A percentile compares a stretch with the other conserved stretches of the same genome.
Evolutionary conservation across 2,797 vertebrate genomes (phyloP).

Genomic region (Melanogrammus aeglefinus): DNA sequence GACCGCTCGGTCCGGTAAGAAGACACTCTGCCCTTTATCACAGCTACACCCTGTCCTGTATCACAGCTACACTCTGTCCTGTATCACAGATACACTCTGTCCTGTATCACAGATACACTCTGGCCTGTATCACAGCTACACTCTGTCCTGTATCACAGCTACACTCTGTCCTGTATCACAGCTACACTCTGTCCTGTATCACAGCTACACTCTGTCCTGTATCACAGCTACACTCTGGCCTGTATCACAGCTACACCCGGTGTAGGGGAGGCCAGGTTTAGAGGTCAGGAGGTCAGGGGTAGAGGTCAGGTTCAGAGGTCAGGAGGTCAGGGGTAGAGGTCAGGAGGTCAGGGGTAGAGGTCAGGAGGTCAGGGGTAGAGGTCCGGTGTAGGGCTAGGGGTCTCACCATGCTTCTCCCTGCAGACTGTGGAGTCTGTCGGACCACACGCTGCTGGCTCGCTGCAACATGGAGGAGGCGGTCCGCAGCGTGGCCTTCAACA

Average conservation of each 20-base stretch:
- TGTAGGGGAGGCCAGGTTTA: not conserved
- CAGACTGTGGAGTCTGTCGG: slow-evolving; percentile 90
- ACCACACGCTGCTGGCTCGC: slow-evolving; percentile 89
- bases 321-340: too few relatives aligned
- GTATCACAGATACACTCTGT: not conserved
- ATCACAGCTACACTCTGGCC: not conserved
- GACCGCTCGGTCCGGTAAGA: slow-evolving; percentile 91
- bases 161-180: not conserved
- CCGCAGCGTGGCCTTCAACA: slow-evolving; percentile 89
- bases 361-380: not conserved
- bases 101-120: not conserved
- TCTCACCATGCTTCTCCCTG: slow-evolving; percentile 18
- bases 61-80: not conserved
- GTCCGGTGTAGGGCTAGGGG: not conserved
- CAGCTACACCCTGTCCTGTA: not conserved
- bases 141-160: not conserved
- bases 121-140: not conserved
- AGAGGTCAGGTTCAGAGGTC: too few relatives aligned
- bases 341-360: not conserved
- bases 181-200: not conserved
- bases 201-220: not conserved
- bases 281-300: too few relatives aligned
- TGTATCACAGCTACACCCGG: not conserved
- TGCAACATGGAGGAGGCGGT: slow-evolving; percentile 96
- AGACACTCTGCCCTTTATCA: not conserved